Conservation (phyloP, 1,140 invertebrate species). For the Xylocopa sonorina region DNA sequence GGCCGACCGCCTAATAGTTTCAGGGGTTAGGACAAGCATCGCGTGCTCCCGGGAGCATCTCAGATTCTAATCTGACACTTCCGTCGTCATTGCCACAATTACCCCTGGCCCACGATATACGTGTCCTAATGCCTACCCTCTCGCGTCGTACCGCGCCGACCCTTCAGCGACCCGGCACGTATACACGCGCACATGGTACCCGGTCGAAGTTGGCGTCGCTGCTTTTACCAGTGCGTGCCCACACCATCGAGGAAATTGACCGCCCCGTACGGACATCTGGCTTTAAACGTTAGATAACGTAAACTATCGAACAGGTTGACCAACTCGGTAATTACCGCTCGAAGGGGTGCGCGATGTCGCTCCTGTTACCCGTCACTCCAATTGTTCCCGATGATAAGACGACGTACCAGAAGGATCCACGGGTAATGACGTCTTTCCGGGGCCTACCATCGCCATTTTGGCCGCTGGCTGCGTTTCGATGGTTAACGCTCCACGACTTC, state of each 20-base stretch:
- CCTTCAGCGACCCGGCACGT: slow-evolving; percentile 28
- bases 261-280: slow-evolving; percentile 70
- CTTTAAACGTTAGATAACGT: slow-evolving; percentile 75
- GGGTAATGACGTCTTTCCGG: slow-evolving; percentile 24
- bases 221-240: slow-evolving; percentile 20
- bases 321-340: slow-evolving; percentile 69
- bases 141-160: slow-evolving; percentile 28
- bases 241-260: slow-evolving; percentile 61
- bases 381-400: slow-evolving; percentile 46
- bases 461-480: neutral
- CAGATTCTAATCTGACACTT: slow-evolving; percentile 80
- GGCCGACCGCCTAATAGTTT: slow-evolving; percentile 64
- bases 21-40: slow-evolving; percentile 67
- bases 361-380: neutral
- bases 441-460: neutral
- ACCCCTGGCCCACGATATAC: slow-evolving; percentile 59
- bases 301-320: slow-evolving; percentile 71
- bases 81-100: slow-evolving; percentile 73
- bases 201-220: neutral
- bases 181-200: neutral
- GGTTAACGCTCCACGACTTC: neutral
- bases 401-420: neutral
- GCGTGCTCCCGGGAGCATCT: slow-evolving; percentile 76
- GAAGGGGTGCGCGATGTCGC: slow-evolving; percentile 14
- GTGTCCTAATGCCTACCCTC: slow-evolving; percentile 63